These are phyloP conservation scores for Yponomeuta evonymella DNA, from an alignment of 2,888 invertebrate species.

Conservation along the genomic window DNA sequence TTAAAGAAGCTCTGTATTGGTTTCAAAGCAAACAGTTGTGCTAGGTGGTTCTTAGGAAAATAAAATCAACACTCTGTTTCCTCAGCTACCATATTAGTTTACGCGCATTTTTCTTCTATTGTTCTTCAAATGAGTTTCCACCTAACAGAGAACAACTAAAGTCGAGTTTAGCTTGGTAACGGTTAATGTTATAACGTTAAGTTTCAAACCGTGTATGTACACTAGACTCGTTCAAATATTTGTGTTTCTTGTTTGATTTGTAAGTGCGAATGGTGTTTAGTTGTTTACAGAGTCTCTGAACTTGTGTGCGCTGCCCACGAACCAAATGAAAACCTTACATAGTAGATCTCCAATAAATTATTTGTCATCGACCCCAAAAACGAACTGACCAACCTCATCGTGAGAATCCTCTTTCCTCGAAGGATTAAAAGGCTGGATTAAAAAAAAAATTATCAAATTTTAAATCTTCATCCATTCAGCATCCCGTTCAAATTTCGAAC, in stretches of 20 bases:
- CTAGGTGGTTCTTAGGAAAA: conserved; percentile 53
- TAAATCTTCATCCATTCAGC: conserved; percentile 49
- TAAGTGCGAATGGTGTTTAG: conserved; percentile 74
- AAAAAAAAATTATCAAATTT: conserved; percentile 32
- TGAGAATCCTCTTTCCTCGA: conserved; percentile 22
- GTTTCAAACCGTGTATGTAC: conserved; percentile 36
- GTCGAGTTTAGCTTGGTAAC: conserved; percentile 43
- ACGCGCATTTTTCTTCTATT: conserved; percentile 44
- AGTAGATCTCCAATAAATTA: conserved; percentile 51
- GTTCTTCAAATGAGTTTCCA: background rate
- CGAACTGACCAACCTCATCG: conserved; percentile 30
- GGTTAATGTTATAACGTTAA: conserved; percentile 38
- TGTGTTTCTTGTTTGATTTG: conserved; percentile 69
- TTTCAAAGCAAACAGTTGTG: conserved; percentile 19
- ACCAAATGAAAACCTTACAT: conserved; percentile 42
- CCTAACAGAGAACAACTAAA: conserved; percentile 35
- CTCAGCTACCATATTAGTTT: conserved; percentile 61
- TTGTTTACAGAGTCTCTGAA: conserved; percentile 68
- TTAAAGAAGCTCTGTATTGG: conserved; percentile 15
- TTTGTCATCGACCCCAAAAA: conserved; percentile 48
- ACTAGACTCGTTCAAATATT: conserved; percentile 59
- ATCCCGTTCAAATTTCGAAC: conserved; percentile 44
- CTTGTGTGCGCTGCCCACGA: conserved; percentile 53
- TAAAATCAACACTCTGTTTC: conserved; percentile 57
- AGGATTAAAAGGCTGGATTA: conserved; percentile 14